phyloP scores from a whole-genome alignment of 2,113 vertebrate genomes.

The Ceyx margarethae region DNA sequence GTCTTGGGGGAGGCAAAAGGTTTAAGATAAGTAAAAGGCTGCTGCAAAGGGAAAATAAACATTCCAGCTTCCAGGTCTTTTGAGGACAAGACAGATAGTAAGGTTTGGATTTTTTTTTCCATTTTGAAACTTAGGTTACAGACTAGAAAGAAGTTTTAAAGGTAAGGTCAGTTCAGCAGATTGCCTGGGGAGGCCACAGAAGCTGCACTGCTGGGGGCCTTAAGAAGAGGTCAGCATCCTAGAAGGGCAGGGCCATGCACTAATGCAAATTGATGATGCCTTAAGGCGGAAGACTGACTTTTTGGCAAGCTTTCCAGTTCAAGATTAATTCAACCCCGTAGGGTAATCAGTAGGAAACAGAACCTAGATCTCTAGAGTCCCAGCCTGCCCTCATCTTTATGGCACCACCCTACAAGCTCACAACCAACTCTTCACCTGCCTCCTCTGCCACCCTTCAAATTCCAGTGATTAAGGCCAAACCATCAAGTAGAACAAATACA shows the following conservation, averaged over 20 bases:
- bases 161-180: not conserved
- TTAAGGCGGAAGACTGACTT: conserved; percentile 3
- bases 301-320: not conserved
- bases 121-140: not conserved
- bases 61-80: not conserved
- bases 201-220: not conserved
- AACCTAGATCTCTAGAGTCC: not conserved
- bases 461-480: not conserved
- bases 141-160: not conserved
- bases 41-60: not conserved
- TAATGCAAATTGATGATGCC: not conserved
- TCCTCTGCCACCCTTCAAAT: not conserved
- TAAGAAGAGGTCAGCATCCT: not conserved
- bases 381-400: not conserved
- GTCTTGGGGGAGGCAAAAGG: not conserved
- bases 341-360: not conserved
- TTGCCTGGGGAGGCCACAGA: not conserved
- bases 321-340: not conserved
- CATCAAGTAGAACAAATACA: not conserved
- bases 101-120: not conserved
- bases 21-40: not conserved
- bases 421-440: not conserved
- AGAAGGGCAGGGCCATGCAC: not conserved
- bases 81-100: not conserved
- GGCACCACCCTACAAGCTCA: not conserved